phyloP scores from a whole-genome alignment of 2,888 invertebrate species.

The Erebia palarica region DNA sequence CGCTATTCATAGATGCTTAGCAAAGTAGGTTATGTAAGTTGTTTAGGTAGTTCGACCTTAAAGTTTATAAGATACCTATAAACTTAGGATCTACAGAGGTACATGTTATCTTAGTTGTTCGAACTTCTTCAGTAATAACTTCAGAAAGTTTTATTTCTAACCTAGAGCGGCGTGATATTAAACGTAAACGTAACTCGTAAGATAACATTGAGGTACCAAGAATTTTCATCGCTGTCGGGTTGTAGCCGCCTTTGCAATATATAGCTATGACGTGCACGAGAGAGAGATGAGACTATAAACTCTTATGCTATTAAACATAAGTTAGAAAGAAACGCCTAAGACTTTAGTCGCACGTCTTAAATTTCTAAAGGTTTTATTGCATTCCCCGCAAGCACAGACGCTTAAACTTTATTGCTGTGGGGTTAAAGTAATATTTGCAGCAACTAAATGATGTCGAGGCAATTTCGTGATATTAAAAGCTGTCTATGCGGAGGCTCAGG shows the following conservation, averaged over 20 bases:
- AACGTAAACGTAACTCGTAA: slow-evolving; percentile 74
- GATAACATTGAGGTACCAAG: slow-evolving; percentile 78
- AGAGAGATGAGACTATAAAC: slow-evolving; percentile 66
- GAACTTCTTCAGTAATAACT: slow-evolving; percentile 16
- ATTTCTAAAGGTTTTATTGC: slow-evolving; percentile 80
- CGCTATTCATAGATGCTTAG: too few species aligned
- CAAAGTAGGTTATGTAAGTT: neutral
- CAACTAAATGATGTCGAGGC: slow-evolving; percentile 78
- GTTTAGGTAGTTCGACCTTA: neutral
- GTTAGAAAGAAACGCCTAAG: slow-evolving; percentile 75
- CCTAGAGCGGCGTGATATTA: slow-evolving; percentile 71
- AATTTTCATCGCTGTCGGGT: slow-evolving; percentile 77
- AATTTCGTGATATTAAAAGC: slow-evolving; percentile 80
- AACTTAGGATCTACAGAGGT: neutral
- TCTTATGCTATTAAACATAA: slow-evolving; percentile 60
- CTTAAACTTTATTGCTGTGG: slow-evolving; percentile 81
- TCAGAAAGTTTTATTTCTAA: slow-evolving; percentile 49
- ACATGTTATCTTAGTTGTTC: neutral
- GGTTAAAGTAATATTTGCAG: slow-evolving; percentile 83
- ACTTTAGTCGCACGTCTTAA: slow-evolving; percentile 66
- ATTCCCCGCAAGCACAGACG: slow-evolving; percentile 79
- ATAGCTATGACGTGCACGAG: slow-evolving; percentile 69
- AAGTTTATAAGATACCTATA: neutral
- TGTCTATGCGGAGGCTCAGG: slow-evolving; percentile 71
- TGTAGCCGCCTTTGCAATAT: slow-evolving; percentile 75